These are phyloP conservation scores for Chymomyza procnemis DNA, from an alignment of 2,888 invertebrate species.

Conservation along the genomic window DNA sequence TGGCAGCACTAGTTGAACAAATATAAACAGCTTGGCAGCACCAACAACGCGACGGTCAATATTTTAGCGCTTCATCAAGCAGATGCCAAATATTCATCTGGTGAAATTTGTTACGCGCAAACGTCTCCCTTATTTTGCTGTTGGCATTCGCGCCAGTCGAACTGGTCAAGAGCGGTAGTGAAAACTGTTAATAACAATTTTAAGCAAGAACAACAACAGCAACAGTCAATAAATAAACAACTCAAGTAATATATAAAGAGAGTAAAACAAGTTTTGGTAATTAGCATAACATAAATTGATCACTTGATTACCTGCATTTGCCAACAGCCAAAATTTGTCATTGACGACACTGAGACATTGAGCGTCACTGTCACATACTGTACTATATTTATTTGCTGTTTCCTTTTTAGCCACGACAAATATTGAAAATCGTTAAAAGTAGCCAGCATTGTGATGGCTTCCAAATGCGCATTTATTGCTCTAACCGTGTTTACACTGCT, in stretches of 20 bases:
- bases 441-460: slow-evolving; percentile 32
- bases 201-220: neutral
- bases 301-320: slow-evolving; percentile 38
- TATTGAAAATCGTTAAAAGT: slow-evolving; percentile 49
- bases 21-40: neutral
- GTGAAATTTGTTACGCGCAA: neutral
- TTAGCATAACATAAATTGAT: slow-evolving; percentile 57
- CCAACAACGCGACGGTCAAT: neutral
- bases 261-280: slow-evolving; percentile 61
- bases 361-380: neutral
- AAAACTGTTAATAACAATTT: neutral
- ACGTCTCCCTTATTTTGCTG: neutral
- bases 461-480: slow-evolving; percentile 50
- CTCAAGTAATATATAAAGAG: neutral
- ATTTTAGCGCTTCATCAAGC: neutral
- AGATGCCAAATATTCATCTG: slow-evolving; percentile 1
- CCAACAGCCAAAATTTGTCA: neutral
- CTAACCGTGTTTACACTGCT: slow-evolving; percentile 46
- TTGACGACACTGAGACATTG: neutral
- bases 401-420: neutral
- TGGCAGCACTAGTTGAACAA: neutral
- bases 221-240: neutral
- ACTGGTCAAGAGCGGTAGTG: slow-evolving; percentile 1
- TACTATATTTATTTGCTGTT: neutral
- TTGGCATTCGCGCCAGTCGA: neutral